These are phyloP conservation scores for Ceratina japonica DNA, from an alignment of 1,140 invertebrate species.

Conservation along the genomic window DNA sequence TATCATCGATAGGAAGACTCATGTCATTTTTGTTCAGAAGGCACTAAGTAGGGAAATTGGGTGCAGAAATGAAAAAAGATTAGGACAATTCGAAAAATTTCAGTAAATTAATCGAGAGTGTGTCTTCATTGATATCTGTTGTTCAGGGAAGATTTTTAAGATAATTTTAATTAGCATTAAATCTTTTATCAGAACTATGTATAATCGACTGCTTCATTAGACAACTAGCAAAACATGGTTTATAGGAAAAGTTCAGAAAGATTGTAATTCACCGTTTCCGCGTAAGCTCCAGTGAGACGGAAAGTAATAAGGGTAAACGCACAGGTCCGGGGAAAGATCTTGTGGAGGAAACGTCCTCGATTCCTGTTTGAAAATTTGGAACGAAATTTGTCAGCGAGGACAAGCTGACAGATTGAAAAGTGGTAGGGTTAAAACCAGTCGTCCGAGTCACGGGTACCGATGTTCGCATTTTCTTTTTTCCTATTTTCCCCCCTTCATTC, in stretches of 20 bases:
- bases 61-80: neutral
- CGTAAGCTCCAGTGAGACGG: too few relatives aligned
- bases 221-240: neutral
- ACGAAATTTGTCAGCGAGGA: constrained; percentile 31
- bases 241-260: neutral
- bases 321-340: neutral
- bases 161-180: neutral
- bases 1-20: too few relatives aligned
- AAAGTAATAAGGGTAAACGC: neutral
- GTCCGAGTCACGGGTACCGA: neutral
- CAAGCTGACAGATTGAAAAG: constrained; percentile 34
- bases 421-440: constrained; percentile 10
- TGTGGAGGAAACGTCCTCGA: neutral
- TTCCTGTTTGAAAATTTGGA: constrained; percentile 31
- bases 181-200: too few relatives aligned
- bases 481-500: neutral
- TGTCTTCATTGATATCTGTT: neutral
- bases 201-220: neutral
- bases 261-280: neutral
- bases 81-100: neutral
- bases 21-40: too few relatives aligned
- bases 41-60: neutral
- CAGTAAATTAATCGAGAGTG: neutral
- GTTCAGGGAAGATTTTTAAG: neutral
- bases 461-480: neutral